phyloP scores from a whole-genome alignment of 2,888 invertebrate genomes.

The Nomada fucata region DNA sequence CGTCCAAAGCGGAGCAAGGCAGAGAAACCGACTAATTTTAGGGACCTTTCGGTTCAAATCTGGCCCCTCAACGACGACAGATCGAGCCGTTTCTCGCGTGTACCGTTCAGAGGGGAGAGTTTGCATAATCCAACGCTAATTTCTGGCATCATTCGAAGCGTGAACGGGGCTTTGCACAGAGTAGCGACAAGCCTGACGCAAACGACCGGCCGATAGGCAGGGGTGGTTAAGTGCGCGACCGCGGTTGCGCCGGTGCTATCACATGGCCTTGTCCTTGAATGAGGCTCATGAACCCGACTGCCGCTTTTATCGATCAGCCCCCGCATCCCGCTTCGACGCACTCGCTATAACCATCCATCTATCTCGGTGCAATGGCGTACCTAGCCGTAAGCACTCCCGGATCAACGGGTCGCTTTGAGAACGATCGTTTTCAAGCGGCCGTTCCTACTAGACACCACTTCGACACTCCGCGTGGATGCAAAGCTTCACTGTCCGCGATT shows the following conservation, averaged over 20 bases:
- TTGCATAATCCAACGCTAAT: background rate
- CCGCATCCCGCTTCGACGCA: conserved; percentile 82
- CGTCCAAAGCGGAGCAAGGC: too few relatives aligned
- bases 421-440: background rate
- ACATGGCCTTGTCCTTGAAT: conserved; percentile 87
- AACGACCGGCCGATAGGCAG: conserved; percentile 75
- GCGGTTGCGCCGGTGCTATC: conserved; percentile 83
- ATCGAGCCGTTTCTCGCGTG: background rate
- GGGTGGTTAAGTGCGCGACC: conserved; percentile 81
- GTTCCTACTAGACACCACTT: background rate
- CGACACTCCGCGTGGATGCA: background rate
- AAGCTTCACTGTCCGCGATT: background rate
- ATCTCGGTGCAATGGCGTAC: conserved; percentile 80
- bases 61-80: too few relatives aligned
- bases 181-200: conserved; percentile 61
- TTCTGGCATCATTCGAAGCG: background rate
- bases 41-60: too few relatives aligned
- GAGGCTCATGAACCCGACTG: conserved; percentile 84
- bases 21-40: too few relatives aligned
- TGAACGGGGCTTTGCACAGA: conserved; percentile 34
- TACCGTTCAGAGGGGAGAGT: too few relatives aligned
- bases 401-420: conserved; percentile 26
- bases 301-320: conserved; percentile 84
- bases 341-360: conserved; percentile 79
- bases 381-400: conserved; percentile 66